Conservation (phyloP, 2,888 invertebrate genomes). For the Drosophila atripex region DNA sequence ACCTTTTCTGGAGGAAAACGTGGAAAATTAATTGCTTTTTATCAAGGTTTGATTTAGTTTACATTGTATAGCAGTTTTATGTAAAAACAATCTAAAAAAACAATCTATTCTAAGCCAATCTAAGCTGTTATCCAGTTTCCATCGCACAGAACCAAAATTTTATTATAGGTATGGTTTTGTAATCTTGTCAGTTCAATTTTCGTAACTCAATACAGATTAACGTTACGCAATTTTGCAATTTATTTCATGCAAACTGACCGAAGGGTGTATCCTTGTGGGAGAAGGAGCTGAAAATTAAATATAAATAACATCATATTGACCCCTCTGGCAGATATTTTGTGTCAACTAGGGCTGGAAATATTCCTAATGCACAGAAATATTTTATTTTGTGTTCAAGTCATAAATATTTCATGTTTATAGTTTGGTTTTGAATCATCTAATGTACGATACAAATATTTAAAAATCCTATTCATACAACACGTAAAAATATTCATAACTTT, state of each 20-base stretch:
- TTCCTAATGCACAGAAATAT: slow-evolving; percentile 1
- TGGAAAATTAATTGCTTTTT: background rate
- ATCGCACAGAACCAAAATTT: slow-evolving; percentile 17
- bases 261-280: slow-evolving; percentile 3
- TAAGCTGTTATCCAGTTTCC: background rate
- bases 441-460: background rate
- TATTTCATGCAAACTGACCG: slow-evolving; percentile 6
- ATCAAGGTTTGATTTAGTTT: too few species aligned
- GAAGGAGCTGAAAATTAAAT: slow-evolving; percentile 49
- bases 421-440: background rate
- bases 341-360: background rate
- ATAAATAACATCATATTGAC: slow-evolving; percentile 64
- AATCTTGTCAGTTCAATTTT: slow-evolving; percentile 15
- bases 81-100: background rate
- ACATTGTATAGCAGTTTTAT: too few species aligned
- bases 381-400: background rate
- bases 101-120: background rate
- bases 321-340: slow-evolving; percentile 52
- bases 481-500: background rate
- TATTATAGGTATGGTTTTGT: slow-evolving; percentile 17
- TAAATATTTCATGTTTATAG: background rate
- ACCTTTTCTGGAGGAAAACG: background rate
- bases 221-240: slow-evolving; percentile 31
- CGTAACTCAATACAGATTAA: slow-evolving; percentile 26
- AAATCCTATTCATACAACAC: background rate